phyloP scores from a whole-genome alignment of 1,140 invertebrate species.

The Capitella teleta region DNA sequence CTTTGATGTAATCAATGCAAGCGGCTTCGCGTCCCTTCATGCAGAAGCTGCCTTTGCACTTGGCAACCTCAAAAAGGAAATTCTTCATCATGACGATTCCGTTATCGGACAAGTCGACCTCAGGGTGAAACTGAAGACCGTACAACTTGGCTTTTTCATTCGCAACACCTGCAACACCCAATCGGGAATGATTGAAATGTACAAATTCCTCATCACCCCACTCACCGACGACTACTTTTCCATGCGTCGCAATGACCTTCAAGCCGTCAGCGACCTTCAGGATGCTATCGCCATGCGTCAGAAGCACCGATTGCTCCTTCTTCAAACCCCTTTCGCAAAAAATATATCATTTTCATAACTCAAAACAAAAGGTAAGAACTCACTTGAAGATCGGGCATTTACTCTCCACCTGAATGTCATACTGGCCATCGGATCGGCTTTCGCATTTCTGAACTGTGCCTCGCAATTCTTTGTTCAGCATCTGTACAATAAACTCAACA shows the following conservation, averaged over 20 bases:
- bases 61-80: constrained; percentile 85
- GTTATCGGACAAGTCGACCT: constrained; percentile 82
- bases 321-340: constrained; percentile 61
- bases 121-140: constrained; percentile 89
- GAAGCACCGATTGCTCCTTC: constrained; percentile 74
- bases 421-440: constrained; percentile 88
- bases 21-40: constrained; percentile 75
- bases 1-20: constrained; percentile 85
- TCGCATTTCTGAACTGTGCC: constrained; percentile 81
- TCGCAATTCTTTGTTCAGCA: constrained; percentile 96
- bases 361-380: constrained; percentile 37
- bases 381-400: constrained; percentile 87
- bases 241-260: constrained; percentile 68
- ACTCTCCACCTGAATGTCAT: constrained; percentile 74
- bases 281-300: constrained; percentile 95
- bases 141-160: constrained; percentile 83
- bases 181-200: no score
- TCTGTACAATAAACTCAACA: constrained; percentile 44
- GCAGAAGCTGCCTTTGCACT: constrained; percentile 76
- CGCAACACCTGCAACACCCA: constrained; percentile 67
- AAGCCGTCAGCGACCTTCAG: constrained; percentile 79
- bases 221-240: constrained; percentile 62
- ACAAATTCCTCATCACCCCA: background rate
- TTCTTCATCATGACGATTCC: constrained; percentile 86
- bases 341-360: background rate